A percentile compares a stretch with the other conserved stretches of the same genome.
Evolutionary conservation across 2,113 vertebrate species (phyloP).

Genomic region (Semnornis frantzii): DNA sequence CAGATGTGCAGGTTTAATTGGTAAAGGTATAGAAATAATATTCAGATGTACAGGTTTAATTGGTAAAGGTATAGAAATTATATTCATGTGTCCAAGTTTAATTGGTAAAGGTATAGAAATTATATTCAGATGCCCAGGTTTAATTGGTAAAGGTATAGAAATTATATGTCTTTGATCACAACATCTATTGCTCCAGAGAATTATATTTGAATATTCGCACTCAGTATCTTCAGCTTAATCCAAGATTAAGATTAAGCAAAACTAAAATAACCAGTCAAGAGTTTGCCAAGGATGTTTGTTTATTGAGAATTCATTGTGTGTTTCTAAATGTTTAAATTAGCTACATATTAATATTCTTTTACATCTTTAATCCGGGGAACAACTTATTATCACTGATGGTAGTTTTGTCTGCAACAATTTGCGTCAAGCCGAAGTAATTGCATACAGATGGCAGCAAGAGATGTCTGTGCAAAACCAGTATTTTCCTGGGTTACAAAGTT

Average conservation of each 20-base stretch:
- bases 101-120: neutral
- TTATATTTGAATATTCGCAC: neutral
- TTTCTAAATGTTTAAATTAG: slow-evolving; percentile 2
- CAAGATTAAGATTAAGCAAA: neutral
- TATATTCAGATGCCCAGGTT: neutral
- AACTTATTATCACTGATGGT: neutral
- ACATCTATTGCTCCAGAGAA: neutral
- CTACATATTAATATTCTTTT: neutral
- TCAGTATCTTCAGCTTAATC: neutral
- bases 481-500: neutral
- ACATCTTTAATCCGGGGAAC: neutral
- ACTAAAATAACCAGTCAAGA: neutral
- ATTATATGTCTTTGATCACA: neutral
- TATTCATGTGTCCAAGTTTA: too few species aligned
- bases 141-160: neutral
- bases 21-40: neutral
- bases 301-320: neutral
- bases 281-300: neutral
- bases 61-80: neutral
- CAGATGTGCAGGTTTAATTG: too few species aligned
- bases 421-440: neutral
- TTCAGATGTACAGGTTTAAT: too few species aligned
- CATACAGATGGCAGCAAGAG: neutral
- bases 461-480: neutral
- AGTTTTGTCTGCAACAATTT: neutral